Conservation (phyloP, 2,888 invertebrate genomes). For the Anthoptus insignis region DNA sequence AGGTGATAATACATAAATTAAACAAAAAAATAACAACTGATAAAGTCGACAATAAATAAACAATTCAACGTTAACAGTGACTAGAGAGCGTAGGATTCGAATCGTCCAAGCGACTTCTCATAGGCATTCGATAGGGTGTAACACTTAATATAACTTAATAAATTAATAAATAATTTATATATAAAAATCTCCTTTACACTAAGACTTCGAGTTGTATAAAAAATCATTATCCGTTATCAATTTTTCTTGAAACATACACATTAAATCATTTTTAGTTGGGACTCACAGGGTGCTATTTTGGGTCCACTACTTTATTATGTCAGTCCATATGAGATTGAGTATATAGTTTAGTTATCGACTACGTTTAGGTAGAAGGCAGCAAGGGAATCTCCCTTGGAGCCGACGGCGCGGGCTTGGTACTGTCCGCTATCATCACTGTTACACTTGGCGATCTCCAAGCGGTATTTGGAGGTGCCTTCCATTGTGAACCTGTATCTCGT, state of each 20-base stretch:
- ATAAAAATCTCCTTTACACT: constrained; percentile 77
- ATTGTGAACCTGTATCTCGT: constrained; percentile 94
- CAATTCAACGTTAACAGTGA: constrained; percentile 79
- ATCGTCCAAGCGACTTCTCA: constrained; percentile 71
- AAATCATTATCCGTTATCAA: constrained; percentile 70
- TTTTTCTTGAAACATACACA: constrained; percentile 58
- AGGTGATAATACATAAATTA: constrained; percentile 71
- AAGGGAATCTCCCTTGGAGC: constrained; percentile 94
- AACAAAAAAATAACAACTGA: constrained; percentile 63
- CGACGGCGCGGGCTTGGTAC: constrained; percentile 95
- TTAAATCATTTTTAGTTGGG: constrained; percentile 46
- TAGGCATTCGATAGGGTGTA: constrained; percentile 82
- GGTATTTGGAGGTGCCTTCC: constrained; percentile 93
- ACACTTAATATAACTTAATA: constrained; percentile 80
- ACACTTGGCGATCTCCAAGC: constrained; percentile 92
- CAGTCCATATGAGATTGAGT: constrained; percentile 59
- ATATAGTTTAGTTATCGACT: constrained; percentile 70
- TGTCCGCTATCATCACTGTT: constrained; percentile 94
- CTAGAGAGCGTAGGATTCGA: constrained; percentile 73
- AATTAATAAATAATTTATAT: constrained; percentile 78
- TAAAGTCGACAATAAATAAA: constrained; percentile 64
- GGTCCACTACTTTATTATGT: constrained; percentile 62
- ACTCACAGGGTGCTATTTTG: constrained; percentile 63
- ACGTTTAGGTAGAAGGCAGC: constrained; percentile 97
- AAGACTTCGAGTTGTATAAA: constrained; percentile 83